Conservation (phyloP, 92 coral and sea anemone genomes). For the Palythoa grandiflora region DNA sequence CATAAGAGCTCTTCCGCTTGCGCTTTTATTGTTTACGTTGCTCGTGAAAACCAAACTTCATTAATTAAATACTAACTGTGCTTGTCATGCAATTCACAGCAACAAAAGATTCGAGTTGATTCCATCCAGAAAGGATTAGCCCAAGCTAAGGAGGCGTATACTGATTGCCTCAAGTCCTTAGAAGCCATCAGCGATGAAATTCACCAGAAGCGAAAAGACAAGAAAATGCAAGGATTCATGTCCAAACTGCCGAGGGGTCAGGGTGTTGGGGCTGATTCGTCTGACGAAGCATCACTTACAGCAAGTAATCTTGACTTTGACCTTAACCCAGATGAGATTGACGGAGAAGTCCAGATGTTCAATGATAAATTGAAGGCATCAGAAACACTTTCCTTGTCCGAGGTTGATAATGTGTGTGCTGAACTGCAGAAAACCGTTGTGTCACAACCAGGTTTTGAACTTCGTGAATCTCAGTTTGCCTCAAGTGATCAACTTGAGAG, state of each 20-base stretch:
- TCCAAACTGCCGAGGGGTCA: constrained; percentile 86
- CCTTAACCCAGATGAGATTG: constrained; percentile 59
- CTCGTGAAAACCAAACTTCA: too few relatives aligned
- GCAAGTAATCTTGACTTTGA: constrained; percentile 87
- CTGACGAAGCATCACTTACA: constrained; percentile 83
- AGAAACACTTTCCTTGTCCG: constrained; percentile 36
- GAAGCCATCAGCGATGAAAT: constrained; percentile 97
- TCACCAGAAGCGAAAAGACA: constrained; percentile 89
- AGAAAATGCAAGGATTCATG: constrained; percentile 70
- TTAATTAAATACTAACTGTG: too few relatives aligned
- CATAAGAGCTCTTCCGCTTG: too few relatives aligned
- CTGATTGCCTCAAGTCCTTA: constrained; percentile 82
- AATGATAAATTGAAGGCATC: constrained; percentile 18
- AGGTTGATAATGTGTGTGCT: constrained; percentile 22
- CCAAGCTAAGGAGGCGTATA: constrained; percentile 87
- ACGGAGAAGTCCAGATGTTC: constrained; percentile 36
- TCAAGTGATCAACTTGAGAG: constrained; percentile 3
- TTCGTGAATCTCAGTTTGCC: background rate
- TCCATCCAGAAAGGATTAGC: constrained; percentile 83
- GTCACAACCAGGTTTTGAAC: constrained; percentile 28
- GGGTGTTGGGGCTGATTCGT: constrained; percentile 98
- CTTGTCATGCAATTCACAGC: constrained; percentile 57
- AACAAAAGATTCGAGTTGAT: constrained; percentile 89
- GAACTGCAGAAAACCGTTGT: constrained; percentile 28
- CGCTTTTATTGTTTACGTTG: too few relatives aligned